Conservation (phyloP, 2,113 vertebrate species). For the Chauna torquata region DNA sequence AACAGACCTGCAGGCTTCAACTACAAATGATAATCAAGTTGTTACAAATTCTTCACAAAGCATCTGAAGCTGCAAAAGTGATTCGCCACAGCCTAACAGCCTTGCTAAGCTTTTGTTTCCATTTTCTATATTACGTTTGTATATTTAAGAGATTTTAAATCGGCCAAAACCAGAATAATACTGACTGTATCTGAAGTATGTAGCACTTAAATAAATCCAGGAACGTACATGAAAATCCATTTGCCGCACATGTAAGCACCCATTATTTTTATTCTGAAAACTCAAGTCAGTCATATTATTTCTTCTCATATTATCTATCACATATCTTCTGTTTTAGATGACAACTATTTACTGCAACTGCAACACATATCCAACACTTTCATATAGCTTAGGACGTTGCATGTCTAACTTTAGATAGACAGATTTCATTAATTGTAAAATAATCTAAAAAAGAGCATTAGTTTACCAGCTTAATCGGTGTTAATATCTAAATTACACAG, state of each 20-base stretch:
- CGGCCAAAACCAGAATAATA: neutral
- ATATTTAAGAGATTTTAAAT: neutral
- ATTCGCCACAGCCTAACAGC: neutral
- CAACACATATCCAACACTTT: neutral
- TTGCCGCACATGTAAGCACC: neutral
- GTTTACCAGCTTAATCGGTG: slow-evolving; percentile 56
- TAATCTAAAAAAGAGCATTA: slow-evolving; percentile 41
- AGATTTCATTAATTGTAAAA: slow-evolving; percentile 50
- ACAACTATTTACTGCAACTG: neutral
- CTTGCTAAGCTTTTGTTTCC: neutral
- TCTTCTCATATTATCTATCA: neutral
- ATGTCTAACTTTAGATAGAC: slow-evolving; percentile 10
- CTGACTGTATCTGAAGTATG: neutral
- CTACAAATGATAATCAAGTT: neutral
- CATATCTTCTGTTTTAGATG: neutral
- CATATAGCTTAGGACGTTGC: neutral
- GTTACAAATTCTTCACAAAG: neutral
- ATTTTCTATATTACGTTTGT: neutral
- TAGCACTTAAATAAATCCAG: neutral
- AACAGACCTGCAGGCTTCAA: neutral
- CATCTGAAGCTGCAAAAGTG: neutral
- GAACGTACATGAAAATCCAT: neutral
- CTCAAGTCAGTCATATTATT: neutral
- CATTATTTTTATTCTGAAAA: neutral
- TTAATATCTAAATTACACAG: slow-evolving; percentile 65